Conservation (phyloP, 2,888 invertebrate species). For the Hylaea fasciaria region DNA sequence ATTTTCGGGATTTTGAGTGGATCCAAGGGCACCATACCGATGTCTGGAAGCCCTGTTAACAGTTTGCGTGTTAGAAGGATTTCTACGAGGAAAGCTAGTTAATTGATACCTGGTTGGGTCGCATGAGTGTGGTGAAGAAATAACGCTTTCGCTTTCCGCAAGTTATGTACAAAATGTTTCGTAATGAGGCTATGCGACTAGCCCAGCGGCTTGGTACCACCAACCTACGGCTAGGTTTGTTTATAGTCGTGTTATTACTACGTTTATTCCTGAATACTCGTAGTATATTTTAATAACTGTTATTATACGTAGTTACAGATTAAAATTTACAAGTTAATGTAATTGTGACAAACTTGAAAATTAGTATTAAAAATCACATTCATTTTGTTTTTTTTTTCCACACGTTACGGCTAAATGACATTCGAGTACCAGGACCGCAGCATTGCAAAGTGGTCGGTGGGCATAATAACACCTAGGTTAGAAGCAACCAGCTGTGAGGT, state of each 20-base stretch:
- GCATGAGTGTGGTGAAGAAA: conserved; percentile 76
- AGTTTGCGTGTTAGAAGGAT: conserved; percentile 3
- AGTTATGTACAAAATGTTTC: conserved; percentile 79
- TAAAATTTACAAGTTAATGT: too few relatives aligned
- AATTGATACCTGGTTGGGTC: conserved; percentile 54
- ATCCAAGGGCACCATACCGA: conserved; percentile 86
- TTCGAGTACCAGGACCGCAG: conserved; percentile 38
- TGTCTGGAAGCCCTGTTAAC: conserved; percentile 80
- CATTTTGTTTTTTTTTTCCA: conserved; percentile 15
- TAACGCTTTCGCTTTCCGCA: conserved; percentile 82
- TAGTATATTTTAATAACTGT: neutral
- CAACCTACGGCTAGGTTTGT: conserved; percentile 33
- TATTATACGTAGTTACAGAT: too few relatives aligned
- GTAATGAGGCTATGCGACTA: conserved; percentile 79
- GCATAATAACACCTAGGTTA: conserved; percentile 17
- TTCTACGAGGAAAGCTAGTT: neutral
- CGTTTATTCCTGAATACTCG: neutral
- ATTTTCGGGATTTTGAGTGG: conserved; percentile 87
- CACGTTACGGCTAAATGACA: conserved; percentile 41
- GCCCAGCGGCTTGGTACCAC: conserved; percentile 65
- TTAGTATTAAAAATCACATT: too few relatives aligned
- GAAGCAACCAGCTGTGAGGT: conserved; percentile 25
- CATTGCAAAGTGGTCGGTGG: conserved; percentile 25
- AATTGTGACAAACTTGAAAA: too few relatives aligned
- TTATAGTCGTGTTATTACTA: neutral